phyloP scores from a whole-genome alignment of 2,888 invertebrate species.

The Drosophila infuscata region DNA sequence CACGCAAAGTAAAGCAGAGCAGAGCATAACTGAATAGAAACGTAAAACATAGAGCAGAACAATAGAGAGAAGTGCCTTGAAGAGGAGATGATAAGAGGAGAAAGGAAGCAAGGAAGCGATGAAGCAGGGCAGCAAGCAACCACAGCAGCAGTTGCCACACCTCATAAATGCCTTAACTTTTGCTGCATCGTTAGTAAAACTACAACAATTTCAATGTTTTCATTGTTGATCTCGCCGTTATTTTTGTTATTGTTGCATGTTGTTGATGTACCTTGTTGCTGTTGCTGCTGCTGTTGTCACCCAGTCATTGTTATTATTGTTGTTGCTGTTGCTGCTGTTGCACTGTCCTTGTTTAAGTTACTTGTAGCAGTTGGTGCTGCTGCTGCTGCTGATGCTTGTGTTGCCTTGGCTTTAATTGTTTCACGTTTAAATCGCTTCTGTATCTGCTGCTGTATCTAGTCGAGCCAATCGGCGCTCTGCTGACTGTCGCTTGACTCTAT shows the following conservation, averaged over 20 bases:
- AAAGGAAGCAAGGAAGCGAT: neutral
- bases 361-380: constrained; percentile 13
- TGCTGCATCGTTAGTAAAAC: constrained; percentile 31
- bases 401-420: constrained; percentile 68
- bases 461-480: constrained; percentile 5
- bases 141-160: constrained; percentile 39
- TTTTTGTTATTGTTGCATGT: neutral
- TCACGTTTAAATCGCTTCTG: constrained; percentile 61
- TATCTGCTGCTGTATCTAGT: constrained; percentile 4
- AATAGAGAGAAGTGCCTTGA: neutral
- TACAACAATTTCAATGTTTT: constrained; percentile 24
- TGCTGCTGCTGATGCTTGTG: constrained; percentile 11
- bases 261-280: neutral
- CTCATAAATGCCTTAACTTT: constrained; percentile 34
- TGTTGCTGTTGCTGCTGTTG: constrained; percentile 16
- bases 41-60: neutral
- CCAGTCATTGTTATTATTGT: neutral
- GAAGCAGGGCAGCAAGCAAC: constrained; percentile 1
- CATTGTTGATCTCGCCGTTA: constrained; percentile 17
- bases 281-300: neutral
- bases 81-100: neutral
- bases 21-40: neutral
- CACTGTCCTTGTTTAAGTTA: constrained; percentile 44
- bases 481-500: constrained; percentile 56
- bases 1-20: neutral